Percentiles rank a stretch among this genome's conserved stretches.
Conservation (phyloP, 2,888 invertebrate genomes). For the Patella ulyssiponensis region DNA sequence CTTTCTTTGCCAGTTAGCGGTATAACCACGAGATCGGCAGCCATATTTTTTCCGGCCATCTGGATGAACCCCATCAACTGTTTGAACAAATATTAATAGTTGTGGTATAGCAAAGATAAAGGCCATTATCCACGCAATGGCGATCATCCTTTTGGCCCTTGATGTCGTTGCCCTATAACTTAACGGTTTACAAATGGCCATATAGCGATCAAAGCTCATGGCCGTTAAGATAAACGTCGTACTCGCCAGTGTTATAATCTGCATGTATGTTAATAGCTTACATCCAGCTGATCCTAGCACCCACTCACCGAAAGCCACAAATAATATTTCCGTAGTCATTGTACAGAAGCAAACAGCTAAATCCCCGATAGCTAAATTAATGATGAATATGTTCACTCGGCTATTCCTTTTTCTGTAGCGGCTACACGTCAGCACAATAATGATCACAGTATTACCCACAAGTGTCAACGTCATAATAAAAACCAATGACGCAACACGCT, state of each 20-base stretch:
- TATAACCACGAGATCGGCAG: slow-evolving; percentile 72
- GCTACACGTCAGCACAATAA: slow-evolving; percentile 70
- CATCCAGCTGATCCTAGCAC: slow-evolving; percentile 71
- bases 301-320: slow-evolving; percentile 73
- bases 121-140: slow-evolving; percentile 70
- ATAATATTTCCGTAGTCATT: slow-evolving; percentile 73
- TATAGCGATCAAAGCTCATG: slow-evolving; percentile 72
- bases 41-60: slow-evolving; percentile 64
- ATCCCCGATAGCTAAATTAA: slow-evolving; percentile 73
- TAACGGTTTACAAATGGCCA: slow-evolving; percentile 72
- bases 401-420: slow-evolving; percentile 65
- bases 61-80: slow-evolving; percentile 59
- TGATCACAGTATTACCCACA: slow-evolving; percentile 71
- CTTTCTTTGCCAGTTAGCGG: slow-evolving; percentile 72
- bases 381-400: slow-evolving; percentile 73
- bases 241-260: slow-evolving; percentile 72
- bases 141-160: slow-evolving; percentile 70
- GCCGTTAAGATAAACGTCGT: slow-evolving; percentile 73
- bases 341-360: slow-evolving; percentile 72
- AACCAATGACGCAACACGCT: slow-evolving; percentile 70
- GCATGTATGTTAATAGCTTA: slow-evolving; percentile 71
- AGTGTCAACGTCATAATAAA: slow-evolving; percentile 71
- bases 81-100: slow-evolving; percentile 71
- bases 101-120: slow-evolving; percentile 71
- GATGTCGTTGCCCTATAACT: slow-evolving; percentile 61